Percentiles rank a stretch among this genome's conserved stretches.
Evolutionary conservation across 1,140 invertebrate species (phyloP).

Genomic region (Drosophila oshimai): DNA sequence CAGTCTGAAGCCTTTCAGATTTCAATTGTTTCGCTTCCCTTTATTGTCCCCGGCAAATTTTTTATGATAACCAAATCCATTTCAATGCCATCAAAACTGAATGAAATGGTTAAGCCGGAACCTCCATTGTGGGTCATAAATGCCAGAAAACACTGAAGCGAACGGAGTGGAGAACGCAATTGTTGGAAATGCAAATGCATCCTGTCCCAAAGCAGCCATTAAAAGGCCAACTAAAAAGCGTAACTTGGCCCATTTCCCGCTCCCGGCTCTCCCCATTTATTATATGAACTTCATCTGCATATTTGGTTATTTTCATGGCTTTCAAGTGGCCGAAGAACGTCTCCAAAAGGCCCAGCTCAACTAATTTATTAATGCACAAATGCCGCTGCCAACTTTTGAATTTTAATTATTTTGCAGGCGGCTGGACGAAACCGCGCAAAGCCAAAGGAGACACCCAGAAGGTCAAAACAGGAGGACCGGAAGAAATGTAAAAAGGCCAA

Average conservation of each 20-base stretch:
- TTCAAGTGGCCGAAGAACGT: slow-evolving; percentile 37
- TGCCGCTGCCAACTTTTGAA: slow-evolving; percentile 51
- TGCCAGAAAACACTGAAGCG: neutral
- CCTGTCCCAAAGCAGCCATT: slow-evolving; percentile 26
- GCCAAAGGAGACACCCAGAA: slow-evolving; percentile 19
- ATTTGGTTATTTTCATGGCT: slow-evolving; percentile 65
- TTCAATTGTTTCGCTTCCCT: slow-evolving; percentile 62
- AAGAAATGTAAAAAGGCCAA: neutral
- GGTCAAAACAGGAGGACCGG: slow-evolving; percentile 10
- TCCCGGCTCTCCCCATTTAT: neutral
- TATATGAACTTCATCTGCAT: slow-evolving; percentile 37
- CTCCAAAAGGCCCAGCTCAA: slow-evolving; percentile 19
- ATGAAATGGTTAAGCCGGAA: slow-evolving; percentile 19
- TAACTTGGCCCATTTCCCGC: neutral
- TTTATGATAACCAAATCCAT: slow-evolving; percentile 66
- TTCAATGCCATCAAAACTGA: slow-evolving; percentile 58
- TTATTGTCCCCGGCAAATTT: slow-evolving; percentile 54
- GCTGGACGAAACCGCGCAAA: slow-evolving; percentile 22
- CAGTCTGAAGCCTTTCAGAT: slow-evolving; percentile 67
- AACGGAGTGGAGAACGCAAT: slow-evolving; percentile 12
- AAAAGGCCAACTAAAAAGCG: slow-evolving; percentile 33
- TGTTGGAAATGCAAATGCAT: slow-evolving; percentile 63
- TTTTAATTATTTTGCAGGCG: slow-evolving; percentile 46
- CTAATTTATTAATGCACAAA: slow-evolving; percentile 58
- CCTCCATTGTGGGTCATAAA: slow-evolving; percentile 22